Base-by-base conservation (phyloP, 2,888 invertebrate species). In the Synanthedon formicaeformis region DNA sequence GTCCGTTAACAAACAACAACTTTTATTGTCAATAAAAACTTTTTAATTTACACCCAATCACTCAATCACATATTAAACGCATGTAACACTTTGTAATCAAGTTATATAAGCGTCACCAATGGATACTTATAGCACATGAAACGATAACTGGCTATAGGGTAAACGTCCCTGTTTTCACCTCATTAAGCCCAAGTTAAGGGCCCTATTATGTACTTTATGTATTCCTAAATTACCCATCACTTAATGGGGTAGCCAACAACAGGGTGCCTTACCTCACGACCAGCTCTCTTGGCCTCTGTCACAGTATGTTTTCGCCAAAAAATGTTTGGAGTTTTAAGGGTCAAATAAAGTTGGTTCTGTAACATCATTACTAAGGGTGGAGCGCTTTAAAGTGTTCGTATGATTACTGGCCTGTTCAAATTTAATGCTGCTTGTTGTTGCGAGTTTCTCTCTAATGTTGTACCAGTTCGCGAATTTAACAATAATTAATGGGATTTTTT, bases 191-290 rank as follows among this genome's bases (percentile, higher is more conserved):
- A 69, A 78, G 81, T 80, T 82, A 81, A 86, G 84, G 81, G 76
- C 72, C 80, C 86, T 84, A 85, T 87, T 87, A 86, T 86, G 81
- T 86, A 87, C 85, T 87, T 86, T 87, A 84, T 86, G 82, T 86
- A 86, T 82, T 82, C 74, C 84, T 85, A 86, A 87, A 87, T 87
- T 87, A 84, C 84, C 84, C 83, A 83, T 85, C 84, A 83, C 84
- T 85, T 85, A 84, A 85, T 81, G 81, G 81, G 80, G 79, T 75
- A 72, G 67, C 74, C 65, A 69, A 69, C 63, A 66, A 66, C 66
- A 60, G 75, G 81, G 81, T 74, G 78, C 64, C 54, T 72, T 73
- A 71, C 78, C 81, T 77, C 67, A 63, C 63, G 57, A 52, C 83
- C 77, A 73, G 52, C 65, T 51, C 68, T 65, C 55, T 50, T 67